phyloP scores from a whole-genome alignment of 2,797 vertebrate genomes.

The Champsocephalus gunnari region DNA sequence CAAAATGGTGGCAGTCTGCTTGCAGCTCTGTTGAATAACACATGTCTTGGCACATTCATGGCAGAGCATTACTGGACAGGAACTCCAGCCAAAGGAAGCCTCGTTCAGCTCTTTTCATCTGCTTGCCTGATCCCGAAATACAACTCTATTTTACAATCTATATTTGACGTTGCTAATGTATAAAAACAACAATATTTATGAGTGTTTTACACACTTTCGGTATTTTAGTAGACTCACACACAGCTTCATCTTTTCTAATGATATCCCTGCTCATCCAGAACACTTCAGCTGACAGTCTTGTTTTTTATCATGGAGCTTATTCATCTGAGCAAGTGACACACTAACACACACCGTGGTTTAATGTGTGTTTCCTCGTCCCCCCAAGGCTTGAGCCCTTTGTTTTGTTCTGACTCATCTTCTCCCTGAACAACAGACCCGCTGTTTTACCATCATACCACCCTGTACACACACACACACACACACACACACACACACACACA shows the following conservation, averaged over 20 bases:
- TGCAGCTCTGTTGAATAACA: too few species aligned
- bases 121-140: too few species aligned
- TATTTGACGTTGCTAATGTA: too few species aligned
- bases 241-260: background rate
- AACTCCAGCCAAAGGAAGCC: too few species aligned
- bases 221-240: background rate
- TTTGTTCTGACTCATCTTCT: slow-evolving; percentile 32
- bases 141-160: too few species aligned
- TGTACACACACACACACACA: background rate
- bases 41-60: too few species aligned
- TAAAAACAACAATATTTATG: too few species aligned
- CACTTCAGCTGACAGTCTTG: background rate
- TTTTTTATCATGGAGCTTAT: slow-evolving; percentile 5
- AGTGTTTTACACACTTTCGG: too few species aligned
- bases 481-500: slow-evolving; percentile 2
- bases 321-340: background rate
- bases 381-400: slow-evolving; percentile 26
- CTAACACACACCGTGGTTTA: slow-evolving; percentile 2
- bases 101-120: too few species aligned
- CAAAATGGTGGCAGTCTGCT: too few species aligned
- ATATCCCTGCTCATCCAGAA: slow-evolving; percentile 1
- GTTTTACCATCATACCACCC: slow-evolving; percentile 8
- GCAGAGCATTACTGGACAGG: too few species aligned
- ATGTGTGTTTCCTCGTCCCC: slow-evolving; percentile 15
- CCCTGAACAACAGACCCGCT: slow-evolving; percentile 28